These are phyloP conservation scores for Anhinga rufa DNA, from an alignment of 2,113 vertebrate species.

Conservation along the genomic window DNA sequence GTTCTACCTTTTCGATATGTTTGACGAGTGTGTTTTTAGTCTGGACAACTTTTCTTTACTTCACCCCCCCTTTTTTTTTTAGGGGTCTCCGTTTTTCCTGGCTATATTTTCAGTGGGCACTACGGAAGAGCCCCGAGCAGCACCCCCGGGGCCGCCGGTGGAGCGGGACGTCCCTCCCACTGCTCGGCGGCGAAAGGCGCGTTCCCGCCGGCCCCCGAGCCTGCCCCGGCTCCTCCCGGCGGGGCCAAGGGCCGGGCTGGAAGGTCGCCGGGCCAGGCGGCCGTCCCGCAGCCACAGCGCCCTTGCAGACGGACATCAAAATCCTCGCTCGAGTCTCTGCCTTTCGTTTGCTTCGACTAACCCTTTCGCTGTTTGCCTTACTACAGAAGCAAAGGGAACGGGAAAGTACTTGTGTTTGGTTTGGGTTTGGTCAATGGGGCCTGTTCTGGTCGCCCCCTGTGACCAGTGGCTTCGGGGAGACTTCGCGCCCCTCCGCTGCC, in stretches of 20 bases:
- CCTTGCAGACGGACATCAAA: neutral
- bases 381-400: accelerated
- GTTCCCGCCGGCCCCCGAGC: accelerated
- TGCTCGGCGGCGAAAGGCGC: neutral
- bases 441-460: accelerated
- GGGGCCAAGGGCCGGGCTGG: too few relatives aligned
- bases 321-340: too few relatives aligned
- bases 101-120: neutral
- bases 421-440: neutral
- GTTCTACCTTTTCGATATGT: neutral
- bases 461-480: neutral
- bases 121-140: too few relatives aligned
- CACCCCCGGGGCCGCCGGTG: neutral
- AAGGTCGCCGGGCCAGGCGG: too few relatives aligned
- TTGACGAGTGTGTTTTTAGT: neutral
- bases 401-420: neutral
- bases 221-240: neutral
- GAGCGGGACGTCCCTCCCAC: neutral
- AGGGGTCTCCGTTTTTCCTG: neutral
- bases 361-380: accelerated
- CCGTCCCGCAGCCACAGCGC: too few relatives aligned
- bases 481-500: too few relatives aligned
- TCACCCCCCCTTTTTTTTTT: too few relatives aligned
- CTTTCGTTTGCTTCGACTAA: neutral
- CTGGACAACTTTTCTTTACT: neutral